phyloP scores from a whole-genome alignment of 2,113 vertebrate genomes.

The Cottus gobio region DNA sequence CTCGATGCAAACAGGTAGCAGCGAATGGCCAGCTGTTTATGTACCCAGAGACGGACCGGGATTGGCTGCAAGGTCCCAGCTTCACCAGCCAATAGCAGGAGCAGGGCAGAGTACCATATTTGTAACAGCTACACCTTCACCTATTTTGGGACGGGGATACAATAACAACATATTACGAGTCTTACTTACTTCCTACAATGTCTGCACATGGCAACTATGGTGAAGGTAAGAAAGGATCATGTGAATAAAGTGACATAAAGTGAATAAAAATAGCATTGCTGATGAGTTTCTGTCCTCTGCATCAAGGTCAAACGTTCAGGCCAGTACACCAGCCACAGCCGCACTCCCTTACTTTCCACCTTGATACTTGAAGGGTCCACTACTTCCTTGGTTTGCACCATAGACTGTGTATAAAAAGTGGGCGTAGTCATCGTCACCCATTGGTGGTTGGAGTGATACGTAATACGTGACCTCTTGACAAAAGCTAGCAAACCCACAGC shows the following conservation, averaged over 20 bases:
- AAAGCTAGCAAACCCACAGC: too few species aligned
- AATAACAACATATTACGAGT: too few species aligned
- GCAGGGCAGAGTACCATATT: too few species aligned
- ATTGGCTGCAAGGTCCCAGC: too few species aligned
- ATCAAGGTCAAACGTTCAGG: not conserved
- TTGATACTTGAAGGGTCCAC: not conserved
- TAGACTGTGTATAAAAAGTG: not conserved
- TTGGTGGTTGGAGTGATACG: not conserved
- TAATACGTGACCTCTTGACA: too few species aligned
- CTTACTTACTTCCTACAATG: too few species aligned
- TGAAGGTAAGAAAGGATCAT: not conserved
- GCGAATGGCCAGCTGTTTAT: not conserved
- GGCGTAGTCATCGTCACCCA: not conserved
- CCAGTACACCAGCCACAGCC: not conserved
- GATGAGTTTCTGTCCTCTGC: not conserved
- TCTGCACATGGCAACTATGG: too few species aligned
- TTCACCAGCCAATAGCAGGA: too few species aligned
- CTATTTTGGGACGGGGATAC: too few species aligned
- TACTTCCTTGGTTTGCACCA: not conserved
- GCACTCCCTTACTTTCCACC: not conserved
- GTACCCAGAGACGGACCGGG: not conserved
- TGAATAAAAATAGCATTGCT: too few species aligned
- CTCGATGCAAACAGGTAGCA: not conserved
- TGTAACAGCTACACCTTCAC: too few species aligned
- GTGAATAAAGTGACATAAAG: too few species aligned